phyloP scores from a whole-genome alignment of 1,140 invertebrate species.

The Leptestheria dahalacensis region DNA sequence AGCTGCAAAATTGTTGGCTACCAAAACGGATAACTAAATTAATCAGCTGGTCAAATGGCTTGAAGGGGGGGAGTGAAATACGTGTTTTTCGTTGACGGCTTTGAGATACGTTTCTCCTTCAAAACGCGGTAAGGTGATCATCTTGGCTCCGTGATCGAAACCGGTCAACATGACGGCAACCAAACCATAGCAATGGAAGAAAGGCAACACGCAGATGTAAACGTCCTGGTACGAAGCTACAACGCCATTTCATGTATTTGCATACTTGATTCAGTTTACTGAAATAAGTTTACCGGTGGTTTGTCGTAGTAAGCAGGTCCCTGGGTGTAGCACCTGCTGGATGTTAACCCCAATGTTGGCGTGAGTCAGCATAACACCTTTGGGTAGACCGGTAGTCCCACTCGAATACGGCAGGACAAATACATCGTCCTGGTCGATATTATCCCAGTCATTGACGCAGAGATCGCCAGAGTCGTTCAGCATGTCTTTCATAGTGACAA shows the following conservation, averaged over 20 bases:
- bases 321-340: conserved; percentile 32
- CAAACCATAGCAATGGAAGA: conserved; percentile 75
- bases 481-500: conserved; percentile 9
- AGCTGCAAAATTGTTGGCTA: conserved; percentile 26
- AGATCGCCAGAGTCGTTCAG: conserved; percentile 8
- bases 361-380: conserved; percentile 70
- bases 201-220: conserved; percentile 19
- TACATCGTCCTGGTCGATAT: background rate
- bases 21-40: conserved; percentile 3
- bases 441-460: conserved; percentile 11
- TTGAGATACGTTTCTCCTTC: conserved; percentile 46
- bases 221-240: conserved; percentile 24
- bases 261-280: background rate
- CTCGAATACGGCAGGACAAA: conserved; percentile 24
- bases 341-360: conserved; percentile 53
- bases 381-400: conserved; percentile 76
- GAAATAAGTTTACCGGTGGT: background rate
- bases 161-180: conserved; percentile 8
- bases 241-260: too few species aligned
- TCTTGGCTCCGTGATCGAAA: conserved; percentile 41
- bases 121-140: conserved; percentile 60
- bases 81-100: conserved; percentile 43
- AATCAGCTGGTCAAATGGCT: too few species aligned
- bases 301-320: background rate
- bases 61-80: conserved; percentile 25